Base-by-base conservation (phyloP, 92 coral and sea anemone species). In the Parazoanthus swiftii region DNA sequence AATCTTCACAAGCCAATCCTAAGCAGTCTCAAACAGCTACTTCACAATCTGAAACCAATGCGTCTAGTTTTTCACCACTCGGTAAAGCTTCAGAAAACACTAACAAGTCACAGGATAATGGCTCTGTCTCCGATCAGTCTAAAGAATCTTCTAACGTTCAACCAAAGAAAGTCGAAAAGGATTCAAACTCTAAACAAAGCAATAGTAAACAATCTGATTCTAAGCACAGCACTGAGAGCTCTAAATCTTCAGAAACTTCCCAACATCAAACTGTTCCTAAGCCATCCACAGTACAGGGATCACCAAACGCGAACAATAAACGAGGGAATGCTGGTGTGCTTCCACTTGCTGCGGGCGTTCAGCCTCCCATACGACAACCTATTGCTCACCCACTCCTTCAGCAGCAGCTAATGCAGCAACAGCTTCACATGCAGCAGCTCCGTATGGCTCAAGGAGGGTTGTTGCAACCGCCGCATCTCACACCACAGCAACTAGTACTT, bases 371-470 rank as follows among this genome's bases (percentile, higher is more conserved):
- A 80, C 94, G 97, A 50, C 88, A 96, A 29, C 91, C 95, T 79
- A 68, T 95, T 21, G 91, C 95, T 4, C 76, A 93, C 18, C 96
- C 89, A 67, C 93, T 95, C 8, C 81, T 92, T 59, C 94, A 93
- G 76, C 99, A 95, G 80, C 99, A 93, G 73, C 93, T 91, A 48
- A 37, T 96, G 37, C 92, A 92, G 38, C 99, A 97, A 76, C 99
- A 97, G 89, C 90, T 91, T 23, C 98, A 95, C 67, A 79, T 95
- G 48, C 96, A 93, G 68, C 99, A 97, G 88, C 85, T 97, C 36
- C 97, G 99, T 44, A 92, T 95, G 96, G 98, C 98, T 43, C 98
- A 94, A 80, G 98, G 95, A 42, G 97, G 99, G 26, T 91, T 97
- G 38, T 93, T 94, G 74, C 97, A 94, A 88, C 93, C 95, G 15